These are phyloP conservation scores for Corythoichthys intestinalis DNA, from an alignment of 2,113 vertebrate species.

Conservation along the genomic window DNA sequence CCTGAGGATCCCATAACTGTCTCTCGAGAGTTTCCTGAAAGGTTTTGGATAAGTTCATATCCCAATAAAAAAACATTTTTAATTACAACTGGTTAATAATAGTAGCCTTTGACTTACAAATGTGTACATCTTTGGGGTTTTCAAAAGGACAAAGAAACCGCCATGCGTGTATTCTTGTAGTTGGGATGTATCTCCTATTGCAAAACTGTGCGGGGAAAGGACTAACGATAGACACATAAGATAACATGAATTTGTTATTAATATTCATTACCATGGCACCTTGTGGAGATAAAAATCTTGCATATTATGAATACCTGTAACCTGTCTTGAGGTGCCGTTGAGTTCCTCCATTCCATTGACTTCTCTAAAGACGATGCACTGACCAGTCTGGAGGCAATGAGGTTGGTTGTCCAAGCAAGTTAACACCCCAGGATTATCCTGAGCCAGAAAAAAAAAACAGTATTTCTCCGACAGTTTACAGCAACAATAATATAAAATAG, in stretches of 20 bases:
- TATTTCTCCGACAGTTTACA: no score
- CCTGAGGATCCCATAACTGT: conserved; percentile 83
- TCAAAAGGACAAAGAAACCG: conserved; percentile 88
- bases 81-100: background rate
- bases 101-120: conserved; percentile 80
- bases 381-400: conserved; percentile 90
- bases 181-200: conserved; percentile 84
- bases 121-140: conserved; percentile 80
- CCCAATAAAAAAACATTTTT: background rate
- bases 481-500: background rate
- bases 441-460: background rate
- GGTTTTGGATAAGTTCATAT: conserved; percentile 4
- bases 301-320: conserved; percentile 78
- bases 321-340: conserved; percentile 79
- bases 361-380: conserved; percentile 88
- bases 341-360: conserved; percentile 88
- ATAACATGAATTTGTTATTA: background rate
- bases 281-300: background rate
- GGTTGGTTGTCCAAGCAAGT: conserved; percentile 92
- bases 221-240: conserved; percentile 70
- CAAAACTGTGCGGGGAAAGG: conserved; percentile 88
- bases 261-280: background rate
- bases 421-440: conserved; percentile 85
- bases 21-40: conserved; percentile 83
- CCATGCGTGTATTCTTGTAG: conserved; percentile 87